Evolutionary conservation across 2,888 invertebrate species (phyloP).

Genomic region (Eumacrocentrus americanus): DNA sequence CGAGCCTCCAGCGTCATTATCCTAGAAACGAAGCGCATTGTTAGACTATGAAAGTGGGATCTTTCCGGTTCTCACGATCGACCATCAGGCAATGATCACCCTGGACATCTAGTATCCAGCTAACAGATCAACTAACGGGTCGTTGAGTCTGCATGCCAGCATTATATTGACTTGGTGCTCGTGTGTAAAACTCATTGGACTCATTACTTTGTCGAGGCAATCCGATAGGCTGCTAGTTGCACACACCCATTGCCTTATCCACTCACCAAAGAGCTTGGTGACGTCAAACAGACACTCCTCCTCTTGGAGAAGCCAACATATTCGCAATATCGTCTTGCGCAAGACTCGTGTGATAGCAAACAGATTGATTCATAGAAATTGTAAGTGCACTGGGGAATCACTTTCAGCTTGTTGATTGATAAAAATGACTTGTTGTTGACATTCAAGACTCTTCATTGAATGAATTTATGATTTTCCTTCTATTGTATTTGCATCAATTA

Average conservation of each 20-base stretch:
- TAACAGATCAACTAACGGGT: neutral
- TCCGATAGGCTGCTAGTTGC: slow-evolving; percentile 26
- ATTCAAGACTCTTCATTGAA: too few relatives aligned
- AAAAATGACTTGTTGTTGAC: too few relatives aligned
- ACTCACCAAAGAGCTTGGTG: slow-evolving; percentile 35
- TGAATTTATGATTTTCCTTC: too few relatives aligned
- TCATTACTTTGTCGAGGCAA: slow-evolving; percentile 31
- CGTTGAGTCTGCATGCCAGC: neutral
- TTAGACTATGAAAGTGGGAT: too few relatives aligned
- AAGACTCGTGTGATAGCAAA: slow-evolving; percentile 34
- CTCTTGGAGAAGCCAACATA: slow-evolving; percentile 11
- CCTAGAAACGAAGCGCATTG: too few relatives aligned
- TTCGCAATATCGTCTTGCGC: slow-evolving; percentile 15
- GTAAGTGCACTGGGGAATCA: neutral
- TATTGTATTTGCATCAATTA: too few relatives aligned
- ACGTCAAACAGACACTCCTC: slow-evolving; percentile 37
- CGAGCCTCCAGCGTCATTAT: too few relatives aligned
- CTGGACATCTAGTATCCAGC: too few relatives aligned
- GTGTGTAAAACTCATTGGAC: neutral
- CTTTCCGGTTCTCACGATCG: slow-evolving; percentile 1
- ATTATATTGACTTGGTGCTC: neutral
- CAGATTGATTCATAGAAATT: slow-evolving; percentile 37
- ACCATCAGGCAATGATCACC: too few relatives aligned
- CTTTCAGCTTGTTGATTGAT: neutral
- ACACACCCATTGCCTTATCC: slow-evolving; percentile 44